Base-by-base conservation (phyloP, 2,113 vertebrate genomes). In the Pyxicephalus adspersus region DNA sequence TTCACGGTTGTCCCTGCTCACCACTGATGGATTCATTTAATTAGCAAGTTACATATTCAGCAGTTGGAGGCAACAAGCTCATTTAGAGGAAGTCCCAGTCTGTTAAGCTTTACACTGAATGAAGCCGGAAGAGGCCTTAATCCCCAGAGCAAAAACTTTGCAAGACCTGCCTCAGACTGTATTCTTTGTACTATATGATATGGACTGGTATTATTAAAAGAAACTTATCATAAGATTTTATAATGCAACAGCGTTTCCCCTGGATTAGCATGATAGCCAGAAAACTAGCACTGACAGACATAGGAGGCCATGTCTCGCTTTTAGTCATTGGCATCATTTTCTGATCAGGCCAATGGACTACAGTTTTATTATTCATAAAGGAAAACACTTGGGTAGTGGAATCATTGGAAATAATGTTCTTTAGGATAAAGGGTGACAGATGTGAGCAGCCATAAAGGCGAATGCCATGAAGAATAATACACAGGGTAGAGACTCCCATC, bases 11-110 rank as follows among this genome's bases (percentile, higher is more conserved):
- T 50, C 25, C 78, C 22, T 29, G 65, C 64, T 50, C 52, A 19
- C 11, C 29, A 16, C 17, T 54, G 57, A 63, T 72, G 23, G 78
- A 80, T 63, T 72, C 52, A 54, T 80, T 80, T 80, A 80, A 80
- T 80, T 80, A 80, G 38, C 13, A 26, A 52, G 26, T 16, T 63
- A 26, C 66, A 52, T 80, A 71, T 61, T 68, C 34, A 70, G 65
- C 65, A 60, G 60, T 70, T 51, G 58, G 20, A 70, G 57, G 64
- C 65, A 80, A 68, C 51, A 17, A 28, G 55, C 20, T 79, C 18
- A 70, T 79, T 70, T 50, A 28, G 20, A 58, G n/a, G 9, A 15
- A 66, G 13, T 76, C 63, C 63, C 45, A 54, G 75, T n/a, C 28
- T 64, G 61, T 34, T 67, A 28, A 25, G 50, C 34, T 57, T 77